These are phyloP conservation scores for Tigriopus japonicus DNA, from an alignment of 1,140 invertebrate genomes.

Conservation along the genomic window DNA sequence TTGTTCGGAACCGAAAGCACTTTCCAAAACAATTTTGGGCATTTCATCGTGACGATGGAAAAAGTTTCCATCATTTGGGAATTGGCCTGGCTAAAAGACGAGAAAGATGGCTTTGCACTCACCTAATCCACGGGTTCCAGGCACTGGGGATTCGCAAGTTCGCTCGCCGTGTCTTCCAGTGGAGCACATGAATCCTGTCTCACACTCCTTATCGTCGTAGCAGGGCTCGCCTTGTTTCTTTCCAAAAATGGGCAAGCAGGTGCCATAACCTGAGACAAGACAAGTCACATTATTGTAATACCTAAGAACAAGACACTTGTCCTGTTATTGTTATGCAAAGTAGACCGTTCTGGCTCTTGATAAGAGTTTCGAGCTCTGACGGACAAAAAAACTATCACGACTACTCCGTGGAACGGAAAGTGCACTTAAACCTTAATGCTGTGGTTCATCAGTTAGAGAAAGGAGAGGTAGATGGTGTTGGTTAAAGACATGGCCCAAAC, in stretches of 20 bases:
- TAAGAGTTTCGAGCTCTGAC: too few relatives aligned
- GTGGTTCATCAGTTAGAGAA: too few relatives aligned
- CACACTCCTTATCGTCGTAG: constrained; percentile 48
- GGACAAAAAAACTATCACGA: too few relatives aligned
- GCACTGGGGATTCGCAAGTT: constrained; percentile 52
- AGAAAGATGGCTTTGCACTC: constrained; percentile 21
- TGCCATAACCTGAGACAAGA: constrained; percentile 35
- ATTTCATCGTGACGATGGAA: too few relatives aligned
- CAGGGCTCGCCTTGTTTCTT: constrained; percentile 52
- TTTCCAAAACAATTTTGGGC: too few relatives aligned
- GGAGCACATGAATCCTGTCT: constrained; percentile 48
- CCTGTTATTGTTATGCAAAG: background rate
- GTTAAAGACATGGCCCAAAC: too few relatives aligned
- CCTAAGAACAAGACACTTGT: background rate
- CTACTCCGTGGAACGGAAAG: too few relatives aligned
- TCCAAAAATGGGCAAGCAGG: constrained; percentile 47
- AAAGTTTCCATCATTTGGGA: too few relatives aligned
- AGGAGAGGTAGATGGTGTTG: too few relatives aligned
- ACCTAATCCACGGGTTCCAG: constrained; percentile 56
- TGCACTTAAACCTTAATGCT: too few relatives aligned
- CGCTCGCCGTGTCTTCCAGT: constrained; percentile 26
- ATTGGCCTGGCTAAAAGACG: background rate
- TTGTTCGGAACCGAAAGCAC: too few relatives aligned
- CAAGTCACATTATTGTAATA: constrained; percentile 7
- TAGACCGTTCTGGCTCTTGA: too few relatives aligned